Conservation (phyloP, 2,797 vertebrate genomes). For the Melopsittacus undulatus region DNA sequence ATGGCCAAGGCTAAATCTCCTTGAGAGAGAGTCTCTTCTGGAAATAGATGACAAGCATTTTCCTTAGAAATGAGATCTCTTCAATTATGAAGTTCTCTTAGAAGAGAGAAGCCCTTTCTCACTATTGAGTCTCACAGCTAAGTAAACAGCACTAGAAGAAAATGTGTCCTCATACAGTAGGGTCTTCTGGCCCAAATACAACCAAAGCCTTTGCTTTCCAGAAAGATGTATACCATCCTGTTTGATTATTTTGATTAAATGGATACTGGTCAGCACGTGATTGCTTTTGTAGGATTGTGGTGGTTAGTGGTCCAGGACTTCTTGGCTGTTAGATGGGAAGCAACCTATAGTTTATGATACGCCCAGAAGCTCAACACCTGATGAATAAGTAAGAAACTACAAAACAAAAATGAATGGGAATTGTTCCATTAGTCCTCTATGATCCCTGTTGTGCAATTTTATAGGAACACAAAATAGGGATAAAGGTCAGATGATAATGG, state of each 20-base stretch:
- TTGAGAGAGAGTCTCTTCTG: constrained; percentile 3
- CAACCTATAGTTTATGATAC: neutral
- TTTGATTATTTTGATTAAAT: neutral
- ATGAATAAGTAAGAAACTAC: neutral
- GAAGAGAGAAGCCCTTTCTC: neutral
- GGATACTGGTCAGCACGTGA: neutral
- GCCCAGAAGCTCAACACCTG: neutral
- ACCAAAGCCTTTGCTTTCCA: neutral
- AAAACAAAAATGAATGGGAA: neutral
- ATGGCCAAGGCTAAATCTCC: neutral
- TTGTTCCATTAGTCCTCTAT: neutral
- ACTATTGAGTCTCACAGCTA: neutral
- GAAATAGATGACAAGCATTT: constrained; percentile 21
- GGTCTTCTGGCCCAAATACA: neutral
- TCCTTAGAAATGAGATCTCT: constrained; percentile 6
- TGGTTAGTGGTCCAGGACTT: neutral
- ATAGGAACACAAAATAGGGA: neutral
- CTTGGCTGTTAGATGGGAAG: neutral
- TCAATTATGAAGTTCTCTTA: neutral
- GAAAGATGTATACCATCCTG: neutral
- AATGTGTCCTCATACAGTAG: neutral
- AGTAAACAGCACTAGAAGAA: neutral
- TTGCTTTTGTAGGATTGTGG: neutral
- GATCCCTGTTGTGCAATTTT: neutral
- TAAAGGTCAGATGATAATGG: neutral